Evolutionary conservation across 35 echinoderm and acorn worm genomes (phyloP), one percentile per base, ranked within the genome.

Genomic region (Heliocidaris tuberculata): DNA sequence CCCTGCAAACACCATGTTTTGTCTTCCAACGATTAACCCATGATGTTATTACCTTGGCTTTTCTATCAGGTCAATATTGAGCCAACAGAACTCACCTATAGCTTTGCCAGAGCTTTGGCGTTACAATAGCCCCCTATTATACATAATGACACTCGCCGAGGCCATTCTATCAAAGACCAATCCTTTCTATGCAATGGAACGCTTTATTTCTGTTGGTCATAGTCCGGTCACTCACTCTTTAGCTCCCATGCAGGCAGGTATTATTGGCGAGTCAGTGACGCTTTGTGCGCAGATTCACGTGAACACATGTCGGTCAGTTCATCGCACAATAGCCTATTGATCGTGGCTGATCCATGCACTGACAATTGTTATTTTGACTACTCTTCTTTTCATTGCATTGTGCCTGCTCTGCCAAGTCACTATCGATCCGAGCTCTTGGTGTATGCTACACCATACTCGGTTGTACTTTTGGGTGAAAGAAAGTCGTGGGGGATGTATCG

Each of bases 391-490:
- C 4, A 78, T 27, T 78, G 60, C 60, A 70, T 70, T 70, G 60
- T 70, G 65, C 65, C 17, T 1, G 27, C 65, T 78, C 65, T 78
- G 65, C 15, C 65, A 78, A 78, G 65, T 78, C 65, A 78, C 5
- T 78, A 78, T 78, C 27, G 65, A 78, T 78, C 21, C 7, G 2
- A 19, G 4, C 1, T 8, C 21, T 42, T 78, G 65, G n/a, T 78
- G 65, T 27, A 78, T 78, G 21, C 65, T 78, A 78, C 65, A 78
- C 65, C 65, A n/a, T 27, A 78, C 27, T 78, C 3, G 27, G 15
- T 78, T 78, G 65, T 78, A 78, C 65, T 78, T 78, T 78, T n/a
- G 65, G 65, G 65, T 78, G 65, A 78, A 78, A 78, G 65, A 78
- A n/a, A 78, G 65, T 8, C 65, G 17, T 78, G 65, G 65, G 65